Base-by-base conservation (phyloP, 2,113 vertebrate species). In the Geothlypis trichas region DNA sequence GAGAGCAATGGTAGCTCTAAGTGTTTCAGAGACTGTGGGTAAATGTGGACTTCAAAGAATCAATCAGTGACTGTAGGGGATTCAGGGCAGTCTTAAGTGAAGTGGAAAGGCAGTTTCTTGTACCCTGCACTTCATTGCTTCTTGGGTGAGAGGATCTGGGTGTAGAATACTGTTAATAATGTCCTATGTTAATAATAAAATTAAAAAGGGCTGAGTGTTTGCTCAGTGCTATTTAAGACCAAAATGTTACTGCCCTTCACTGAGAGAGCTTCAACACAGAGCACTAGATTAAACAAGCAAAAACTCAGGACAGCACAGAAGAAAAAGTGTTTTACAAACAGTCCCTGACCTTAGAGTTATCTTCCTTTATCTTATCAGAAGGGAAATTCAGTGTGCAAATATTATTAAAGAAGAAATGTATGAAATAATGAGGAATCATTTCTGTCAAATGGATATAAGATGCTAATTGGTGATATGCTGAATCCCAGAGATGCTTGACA, bases 401-500 rank as follows among this genome's bases (percentile, higher is more conserved):
- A 93, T 84, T 96, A 94, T 95, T 96, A 94, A 95, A 95, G 68
- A 95, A 94, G 84, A 97, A 96, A 95, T 87, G n/a, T 97, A 94
- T 78, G 95, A 97, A 97, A 94, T 82, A 84, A 97, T 89, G 93
- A 96, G 78, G 79, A 97, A 93, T 82, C 85, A 92, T 96, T 97
- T 96, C 97, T 97, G 96, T 97, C 96, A 97, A 96, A 98, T 97
- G 97, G 96, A 97, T 98, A 95, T 97, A 97, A 98, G 96, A 98
- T 98, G 97, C 97, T 98, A 98, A 98, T 97, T 98, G 98, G 93
- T 97, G 96, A 97, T 95, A 97, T 98, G 96, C 96, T 97, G 96
- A 97, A 97, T 98, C 98, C 98, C 98, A 98, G 97, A 98, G 98
- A 98, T 98, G 97, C 96, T 98, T 98, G 98, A 97, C 98, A 98